Evolutionary conservation across 53 echinoderm and acorn worm genomes (phyloP), one percentile per base, ranked within the genome.

Genomic region (Henricia sp.): DNA sequence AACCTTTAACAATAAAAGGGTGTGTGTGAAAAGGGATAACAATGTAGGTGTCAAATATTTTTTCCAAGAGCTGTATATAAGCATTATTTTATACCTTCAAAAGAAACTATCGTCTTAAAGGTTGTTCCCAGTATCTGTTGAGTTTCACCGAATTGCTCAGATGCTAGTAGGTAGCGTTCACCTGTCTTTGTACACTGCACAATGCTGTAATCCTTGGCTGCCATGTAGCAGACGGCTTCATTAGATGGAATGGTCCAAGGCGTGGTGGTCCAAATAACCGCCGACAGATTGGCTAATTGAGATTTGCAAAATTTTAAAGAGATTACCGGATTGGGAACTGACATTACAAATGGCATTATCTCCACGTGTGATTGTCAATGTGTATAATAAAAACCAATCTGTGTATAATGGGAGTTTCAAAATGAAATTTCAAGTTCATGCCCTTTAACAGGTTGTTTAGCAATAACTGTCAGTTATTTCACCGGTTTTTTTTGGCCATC

Each of bases 191-290:
- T 34, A 78, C 94, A 90, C 84, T 68, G 73, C 39, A 92, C 85
- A 28, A 99, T 44, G 32, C 88, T 74, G 80, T 99, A 99, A 71
- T 90, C 90, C 34, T 88, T 94, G 23, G 88, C 67, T 21, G 90
- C 74, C 92, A 92, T 99, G 85, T 88, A 99, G 89, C 99, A 99
- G 73, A 99, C 87, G 0, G 97, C 99, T 87, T 99, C 90, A 92
- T 99, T 99, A 92, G 95, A 90, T 86, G 99, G 94, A 40, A 95
- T 86, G 35, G 95, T 92, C 95, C 94, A 99, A 0, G 99, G 99
- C 0, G 99, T 99, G 17, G 99, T 99, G 29, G 99, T 99, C 99
- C 94, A 99, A 52, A 99, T 93, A 35, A 92, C 69, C 23, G 83
- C 83, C 51, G 59, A 75, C 14, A 60, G 55, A 60, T 72, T 48